Base-by-base conservation (phyloP, 1,140 invertebrate genomes). In the Ceratoteleas bidentatus region DNA sequence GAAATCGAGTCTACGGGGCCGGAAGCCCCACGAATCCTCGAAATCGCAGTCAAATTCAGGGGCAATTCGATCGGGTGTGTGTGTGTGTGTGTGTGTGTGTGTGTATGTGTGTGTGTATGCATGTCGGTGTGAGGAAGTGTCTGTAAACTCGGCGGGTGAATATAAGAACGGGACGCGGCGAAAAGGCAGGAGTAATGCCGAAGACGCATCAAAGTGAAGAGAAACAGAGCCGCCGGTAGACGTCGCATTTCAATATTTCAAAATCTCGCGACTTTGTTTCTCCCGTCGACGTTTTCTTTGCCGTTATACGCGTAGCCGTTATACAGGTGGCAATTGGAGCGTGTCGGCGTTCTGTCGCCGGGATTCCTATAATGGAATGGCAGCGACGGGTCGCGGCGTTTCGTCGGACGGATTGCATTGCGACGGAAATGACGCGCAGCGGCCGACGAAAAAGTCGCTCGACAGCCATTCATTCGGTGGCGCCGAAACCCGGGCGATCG, bases 371-470 rank as follows among this genome's bases (percentile, higher is more conserved):
- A 79, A 80, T 84, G 76, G 72, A 76, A 84, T 79, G 65, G 81
- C 75, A 79, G 64, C 75, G 68, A 66, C 66, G 72, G 69, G 66
- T 50, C 73, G 68, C 68, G 65, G 65, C 75, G 75, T 84, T 81
- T 85, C 73, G 84, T 69, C 76, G 62, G 82, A 85, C 81, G 83
- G 82, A 86, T 87, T 88, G 84, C 72, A 78, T 85, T 88, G 83
- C 85, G 86, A 83, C 75, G 64, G 66, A 79, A 83, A 79, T 83
- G 72, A 79, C 81, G 61, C 66, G 81, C 70, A 38, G 70, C 75
- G 68, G 45, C 65, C 66, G 65, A 78, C 75, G 75, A 75, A 83
- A 78, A 83, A 75, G 69, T 83, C 78, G 74, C 2, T 9, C 16
- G 33, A 66, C 52, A 45, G 57, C 66, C 50, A 58, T 74, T 65